Evolutionary conservation across 2,797 vertebrate species (phyloP), one percentile per base, ranked within the genome.

Genomic region (Pristis pectinata): DNA sequence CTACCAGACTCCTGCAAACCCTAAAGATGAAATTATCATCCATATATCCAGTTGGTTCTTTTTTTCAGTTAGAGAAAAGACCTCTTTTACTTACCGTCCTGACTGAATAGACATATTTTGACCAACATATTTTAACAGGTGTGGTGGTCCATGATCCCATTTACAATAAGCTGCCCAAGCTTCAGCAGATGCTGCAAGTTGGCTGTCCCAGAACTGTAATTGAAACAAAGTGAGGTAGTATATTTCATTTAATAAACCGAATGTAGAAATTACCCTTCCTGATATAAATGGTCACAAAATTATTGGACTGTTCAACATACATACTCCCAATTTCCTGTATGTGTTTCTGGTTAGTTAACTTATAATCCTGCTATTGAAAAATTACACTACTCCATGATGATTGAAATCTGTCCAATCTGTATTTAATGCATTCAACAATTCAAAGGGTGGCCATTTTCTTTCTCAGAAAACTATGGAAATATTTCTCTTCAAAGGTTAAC

Each of bases 61-160:
- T 6, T 5, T 10, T 53, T 17, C 13, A 87, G 85, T 6, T 56
- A 56, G 11, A 53, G 30, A 92, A 93, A 5, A 15, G 8, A 8
- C 30, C 72, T 53, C n/a, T n/a, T 67, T 41, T 41, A 95, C 96
- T 97, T 97, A 99, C 98, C 97, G 97, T 96, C 98, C 98, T 2
- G 98, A 97, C 0, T 97, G 97, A 96, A 98, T 95, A 94, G 98
- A 98, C 95, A 99, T 97, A 95, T 99, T 99, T 96, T 99, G 98
- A 94, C 98, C 98, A 96, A 98, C 53, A 0, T 97, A 97, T 95
- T 96, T 98, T 97, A 98, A 97, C 95, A 97, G 96, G 53, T 97
- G 97, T 0, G 97, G 95, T 7, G 98, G 98, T 0, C 98, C 98
- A 0, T 99, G 98, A 93, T 98, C 98, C 98, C 98, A 99, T 95